Conservation (phyloP, 1,140 invertebrate genomes). For the Steinernema feltiae region DNA sequence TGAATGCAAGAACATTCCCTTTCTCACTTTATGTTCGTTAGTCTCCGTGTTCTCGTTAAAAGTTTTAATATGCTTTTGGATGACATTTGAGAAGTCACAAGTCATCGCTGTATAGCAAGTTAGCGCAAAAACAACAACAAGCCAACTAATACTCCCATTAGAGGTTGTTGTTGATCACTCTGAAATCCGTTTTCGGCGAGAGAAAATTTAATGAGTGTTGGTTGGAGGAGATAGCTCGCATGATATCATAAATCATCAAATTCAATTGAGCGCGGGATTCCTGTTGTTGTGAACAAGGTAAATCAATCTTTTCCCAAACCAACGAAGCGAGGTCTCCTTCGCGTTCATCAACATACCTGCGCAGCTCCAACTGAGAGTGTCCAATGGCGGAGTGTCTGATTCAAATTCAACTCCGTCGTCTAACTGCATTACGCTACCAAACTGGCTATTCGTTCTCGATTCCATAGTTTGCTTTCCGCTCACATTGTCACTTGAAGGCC, state of each 20-base stretch:
- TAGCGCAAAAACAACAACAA: constrained; percentile 12
- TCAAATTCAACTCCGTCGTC: constrained; percentile 48
- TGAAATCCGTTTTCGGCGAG: not conserved
- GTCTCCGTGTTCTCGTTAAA: not conserved
- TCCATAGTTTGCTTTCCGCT: not conserved
- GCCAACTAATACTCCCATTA: constrained; percentile 10
- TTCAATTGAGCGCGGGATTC: not conserved
- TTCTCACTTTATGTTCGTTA: not conserved
- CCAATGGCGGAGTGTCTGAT: constrained; percentile 53
- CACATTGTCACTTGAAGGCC: constrained; percentile 18
- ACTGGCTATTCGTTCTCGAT: constrained; percentile 42
- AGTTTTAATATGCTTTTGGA: not conserved
- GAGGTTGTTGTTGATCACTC: not conserved
- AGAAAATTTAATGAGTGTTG: constrained; percentile 10
- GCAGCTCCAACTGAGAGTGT: constrained; percentile 55
- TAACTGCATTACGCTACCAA: constrained; percentile 46
- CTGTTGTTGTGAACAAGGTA: not conserved
- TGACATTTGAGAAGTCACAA: not conserved
- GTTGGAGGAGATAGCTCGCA: not conserved
- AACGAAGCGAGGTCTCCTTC: not conserved
- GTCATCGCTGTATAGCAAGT: not conserved
- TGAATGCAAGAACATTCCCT: not conserved
- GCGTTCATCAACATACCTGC: constrained; percentile 17
- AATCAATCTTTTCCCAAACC: not conserved
- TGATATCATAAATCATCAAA: constrained; percentile 14